These are phyloP conservation scores for Azemiops feae DNA, from an alignment of 2,113 vertebrate genomes.

Conservation along the genomic window DNA sequence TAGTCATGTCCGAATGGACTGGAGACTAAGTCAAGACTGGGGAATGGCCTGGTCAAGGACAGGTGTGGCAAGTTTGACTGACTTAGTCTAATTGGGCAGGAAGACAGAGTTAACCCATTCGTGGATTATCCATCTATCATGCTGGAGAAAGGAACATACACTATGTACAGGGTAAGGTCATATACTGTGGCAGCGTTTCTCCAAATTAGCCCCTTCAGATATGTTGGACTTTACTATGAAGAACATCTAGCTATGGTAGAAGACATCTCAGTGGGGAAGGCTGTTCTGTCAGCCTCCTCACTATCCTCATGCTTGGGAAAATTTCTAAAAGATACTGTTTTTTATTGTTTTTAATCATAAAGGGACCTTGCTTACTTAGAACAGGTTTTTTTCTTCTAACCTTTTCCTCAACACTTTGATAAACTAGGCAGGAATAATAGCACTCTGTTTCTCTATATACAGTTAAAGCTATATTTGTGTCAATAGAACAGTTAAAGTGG, in stretches of 20 bases:
- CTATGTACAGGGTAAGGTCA: background rate
- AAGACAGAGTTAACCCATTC: too few relatives aligned
- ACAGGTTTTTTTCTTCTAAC: background rate
- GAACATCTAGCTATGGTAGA: background rate
- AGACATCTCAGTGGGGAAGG: too few relatives aligned
- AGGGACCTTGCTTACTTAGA: background rate
- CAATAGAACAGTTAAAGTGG: background rate
- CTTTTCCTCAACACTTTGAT: background rate
- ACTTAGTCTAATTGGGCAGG: too few relatives aligned
- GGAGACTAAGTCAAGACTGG: too few relatives aligned
- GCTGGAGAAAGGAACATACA: too few relatives aligned
- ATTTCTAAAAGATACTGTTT: background rate
- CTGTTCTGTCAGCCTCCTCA: background rate
- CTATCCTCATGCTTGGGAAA: background rate
- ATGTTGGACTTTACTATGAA: background rate
- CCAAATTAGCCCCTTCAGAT: background rate
- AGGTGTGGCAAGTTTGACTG: too few relatives aligned
- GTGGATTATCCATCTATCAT: too few relatives aligned
- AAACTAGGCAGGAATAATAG: background rate
- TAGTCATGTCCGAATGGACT: too few relatives aligned
- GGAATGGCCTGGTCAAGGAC: too few relatives aligned
- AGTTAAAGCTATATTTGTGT: too few relatives aligned
- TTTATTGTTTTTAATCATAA: too few relatives aligned
- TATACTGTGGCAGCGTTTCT: background rate
- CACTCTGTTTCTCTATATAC: background rate